Conservation (phyloP, 2,797 vertebrate genomes). For the Chrysolophus pictus region DNA sequence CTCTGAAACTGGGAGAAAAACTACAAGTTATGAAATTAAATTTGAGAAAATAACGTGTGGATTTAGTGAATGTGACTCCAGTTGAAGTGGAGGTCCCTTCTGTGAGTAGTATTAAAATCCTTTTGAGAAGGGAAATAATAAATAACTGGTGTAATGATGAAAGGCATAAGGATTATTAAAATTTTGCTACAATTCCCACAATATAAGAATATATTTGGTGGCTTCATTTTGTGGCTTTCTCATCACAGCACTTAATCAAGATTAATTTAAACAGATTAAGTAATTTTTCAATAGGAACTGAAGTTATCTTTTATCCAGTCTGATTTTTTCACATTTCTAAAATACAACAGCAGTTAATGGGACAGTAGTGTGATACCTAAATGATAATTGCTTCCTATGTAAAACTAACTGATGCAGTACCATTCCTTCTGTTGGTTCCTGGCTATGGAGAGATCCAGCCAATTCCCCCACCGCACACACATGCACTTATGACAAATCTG, state of each 20-base stretch:
- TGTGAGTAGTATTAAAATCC: conserved; percentile 14
- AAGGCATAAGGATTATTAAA: conserved; percentile 59
- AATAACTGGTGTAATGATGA: conserved; percentile 3
- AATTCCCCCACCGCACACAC: not conserved
- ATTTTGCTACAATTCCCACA: conserved; percentile 62
- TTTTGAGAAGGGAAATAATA: conserved; percentile 61
- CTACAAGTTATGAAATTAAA: conserved; percentile 36
- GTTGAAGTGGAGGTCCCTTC: not conserved
- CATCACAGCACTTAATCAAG: conserved; percentile 62
- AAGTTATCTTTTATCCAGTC: not conserved
- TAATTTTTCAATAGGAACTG: conserved; percentile 14
- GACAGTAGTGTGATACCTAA: not conserved
- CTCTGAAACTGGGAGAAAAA: conserved; percentile 35
- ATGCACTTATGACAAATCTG: not conserved
- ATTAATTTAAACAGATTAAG: conserved; percentile 63
- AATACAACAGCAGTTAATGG: not conserved
- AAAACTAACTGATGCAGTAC: not conserved
- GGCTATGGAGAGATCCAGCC: not conserved
- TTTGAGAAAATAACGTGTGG: conserved; percentile 30
- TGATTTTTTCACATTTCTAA: conserved; percentile 14
- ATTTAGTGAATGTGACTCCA: conserved; percentile 41
- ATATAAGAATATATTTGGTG: conserved; percentile 41
- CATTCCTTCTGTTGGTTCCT: not conserved
- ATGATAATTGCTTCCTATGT: not conserved
- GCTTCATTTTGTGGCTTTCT: conserved; percentile 59